phyloP scores from a whole-genome alignment of 2,888 invertebrate genomes.

The Ceraclea dissimilis region DNA sequence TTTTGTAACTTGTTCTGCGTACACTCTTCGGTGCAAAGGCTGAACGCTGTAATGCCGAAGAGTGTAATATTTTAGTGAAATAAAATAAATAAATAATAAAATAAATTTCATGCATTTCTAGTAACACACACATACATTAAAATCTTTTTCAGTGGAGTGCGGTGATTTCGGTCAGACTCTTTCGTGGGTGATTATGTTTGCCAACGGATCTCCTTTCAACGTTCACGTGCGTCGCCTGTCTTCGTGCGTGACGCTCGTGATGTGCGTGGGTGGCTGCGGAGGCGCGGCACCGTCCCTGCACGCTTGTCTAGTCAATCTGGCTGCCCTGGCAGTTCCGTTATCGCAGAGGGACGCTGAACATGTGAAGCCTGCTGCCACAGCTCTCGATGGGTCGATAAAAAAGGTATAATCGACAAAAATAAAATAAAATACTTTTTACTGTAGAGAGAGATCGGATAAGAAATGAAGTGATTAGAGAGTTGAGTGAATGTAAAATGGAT shows the following conservation, averaged over 20 bases:
- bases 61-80: too few relatives aligned
- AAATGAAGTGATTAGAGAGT: too few relatives aligned
- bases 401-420: constrained; percentile 34
- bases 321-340: constrained; percentile 44
- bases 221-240: constrained; percentile 18
- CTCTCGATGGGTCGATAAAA: constrained; percentile 61
- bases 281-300: constrained; percentile 13
- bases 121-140: too few relatives aligned
- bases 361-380: constrained; percentile 65
- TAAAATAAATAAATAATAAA: too few relatives aligned
- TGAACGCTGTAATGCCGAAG: too few relatives aligned
- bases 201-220: constrained; percentile 11
- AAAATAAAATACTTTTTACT: too few relatives aligned
- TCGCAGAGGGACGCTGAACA: constrained; percentile 67
- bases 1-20: too few relatives aligned
- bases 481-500: too few relatives aligned
- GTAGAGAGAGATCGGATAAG: too few relatives aligned
- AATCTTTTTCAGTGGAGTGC: constrained; percentile 22
- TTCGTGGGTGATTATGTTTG: constrained; percentile 20
- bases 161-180: constrained; percentile 20
- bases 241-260: constrained; percentile 12
- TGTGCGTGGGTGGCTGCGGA: constrained; percentile 11
- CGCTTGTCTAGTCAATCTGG: constrained; percentile 13
- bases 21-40: too few relatives aligned
- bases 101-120: too few relatives aligned